These are phyloP conservation scores for Musca domestica DNA, from an alignment of 1,140 invertebrate genomes.

Conservation along the genomic window DNA sequence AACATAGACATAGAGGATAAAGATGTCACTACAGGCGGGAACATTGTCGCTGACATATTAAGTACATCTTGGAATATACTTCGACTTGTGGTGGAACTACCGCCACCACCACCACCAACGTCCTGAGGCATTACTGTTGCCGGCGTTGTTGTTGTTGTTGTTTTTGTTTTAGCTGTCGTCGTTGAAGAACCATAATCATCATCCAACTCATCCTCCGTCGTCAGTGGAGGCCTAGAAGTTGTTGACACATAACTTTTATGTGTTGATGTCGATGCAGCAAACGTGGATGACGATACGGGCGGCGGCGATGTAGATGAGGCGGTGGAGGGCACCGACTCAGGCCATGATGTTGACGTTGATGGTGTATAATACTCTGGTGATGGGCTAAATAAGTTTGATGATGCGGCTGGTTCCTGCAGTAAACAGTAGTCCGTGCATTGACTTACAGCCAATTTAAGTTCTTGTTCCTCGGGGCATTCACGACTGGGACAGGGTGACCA, in stretches of 20 bases:
- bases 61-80: conserved; percentile 54
- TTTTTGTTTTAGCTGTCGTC: conserved; percentile 28
- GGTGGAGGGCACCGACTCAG: background rate
- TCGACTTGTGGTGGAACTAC: conserved; percentile 7
- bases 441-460: conserved; percentile 68
- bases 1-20: conserved; percentile 43
- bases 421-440: conserved; percentile 69
- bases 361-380: conserved; percentile 32
- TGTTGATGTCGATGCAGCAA: conserved; percentile 27
- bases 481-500: conserved; percentile 74
- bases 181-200: conserved; percentile 22
- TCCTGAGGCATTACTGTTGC: conserved; percentile 23
- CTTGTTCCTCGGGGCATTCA: conserved; percentile 70
- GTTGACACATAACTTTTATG: conserved; percentile 4
- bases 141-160: conserved; percentile 47
- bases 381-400: conserved; percentile 44
- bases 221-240: conserved; percentile 33
- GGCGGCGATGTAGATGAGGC: conserved; percentile 27
- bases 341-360: conserved; percentile 21
- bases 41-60: conserved; percentile 54
- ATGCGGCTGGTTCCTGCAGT: conserved; percentile 53
- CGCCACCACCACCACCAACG: no score
- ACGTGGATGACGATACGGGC: conserved; percentile 9
- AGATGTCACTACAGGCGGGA: conserved; percentile 40
- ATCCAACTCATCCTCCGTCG: conserved; percentile 30